Evolutionary conservation across 2,797 vertebrate genomes (phyloP).

Genomic region (Dryobates pubescens): DNA sequence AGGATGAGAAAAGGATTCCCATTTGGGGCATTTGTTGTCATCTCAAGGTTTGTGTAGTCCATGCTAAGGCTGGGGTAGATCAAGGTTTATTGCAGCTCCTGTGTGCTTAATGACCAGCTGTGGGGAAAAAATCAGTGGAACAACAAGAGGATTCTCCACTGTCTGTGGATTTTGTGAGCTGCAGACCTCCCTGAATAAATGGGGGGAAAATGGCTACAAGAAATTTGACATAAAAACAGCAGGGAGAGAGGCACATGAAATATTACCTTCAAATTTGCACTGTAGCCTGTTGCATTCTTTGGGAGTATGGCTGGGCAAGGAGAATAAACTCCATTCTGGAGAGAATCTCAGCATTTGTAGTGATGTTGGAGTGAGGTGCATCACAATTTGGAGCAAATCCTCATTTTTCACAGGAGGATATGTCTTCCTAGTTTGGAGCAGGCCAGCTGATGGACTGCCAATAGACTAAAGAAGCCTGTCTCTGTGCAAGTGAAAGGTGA

Average conservation of each 20-base stretch:
- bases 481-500: neutral
- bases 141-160: neutral
- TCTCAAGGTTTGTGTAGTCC: neutral
- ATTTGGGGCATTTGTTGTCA: neutral
- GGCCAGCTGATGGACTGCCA: neutral
- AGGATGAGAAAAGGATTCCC: neutral
- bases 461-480: neutral
- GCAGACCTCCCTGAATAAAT: neutral
- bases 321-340: neutral
- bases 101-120: neutral
- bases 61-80: neutral
- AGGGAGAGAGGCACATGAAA: neutral
- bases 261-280: neutral
- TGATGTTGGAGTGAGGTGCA: accelerated
- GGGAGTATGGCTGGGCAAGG: neutral
- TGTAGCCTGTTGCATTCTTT: neutral
- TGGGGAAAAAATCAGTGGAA: neutral
- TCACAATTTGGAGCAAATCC: neutral
- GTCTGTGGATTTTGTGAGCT: neutral
- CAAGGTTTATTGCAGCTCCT: neutral
- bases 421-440: neutral
- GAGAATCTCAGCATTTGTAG: neutral
- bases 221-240: neutral
- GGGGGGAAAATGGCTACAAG: neutral
- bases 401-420: neutral